Evolutionary conservation across 1,140 invertebrate genomes (phyloP).

Genomic region (Harpegnathos saltator): DNA sequence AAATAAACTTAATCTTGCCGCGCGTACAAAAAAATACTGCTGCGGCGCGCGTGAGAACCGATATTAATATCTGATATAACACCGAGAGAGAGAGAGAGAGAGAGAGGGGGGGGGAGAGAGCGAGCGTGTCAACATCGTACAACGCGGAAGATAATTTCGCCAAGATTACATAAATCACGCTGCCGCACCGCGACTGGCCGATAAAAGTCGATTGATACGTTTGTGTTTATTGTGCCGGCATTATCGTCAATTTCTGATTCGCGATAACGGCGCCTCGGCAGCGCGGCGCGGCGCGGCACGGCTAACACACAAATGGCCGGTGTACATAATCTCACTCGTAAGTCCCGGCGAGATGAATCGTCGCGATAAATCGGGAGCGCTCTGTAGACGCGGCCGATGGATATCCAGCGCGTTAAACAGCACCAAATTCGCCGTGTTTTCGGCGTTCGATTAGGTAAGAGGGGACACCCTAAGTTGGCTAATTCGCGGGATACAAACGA

Average conservation of each 20-base stretch:
- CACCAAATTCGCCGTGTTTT: neutral
- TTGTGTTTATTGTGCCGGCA: slow-evolving; percentile 23
- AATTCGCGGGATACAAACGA: too few relatives aligned
- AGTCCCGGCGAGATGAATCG: neutral
- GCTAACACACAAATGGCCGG: neutral
- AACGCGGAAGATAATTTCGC: slow-evolving; percentile 56
- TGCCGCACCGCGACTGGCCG: slow-evolving; percentile 14
- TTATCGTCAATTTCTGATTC: slow-evolving; percentile 44
- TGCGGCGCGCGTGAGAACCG: neutral
- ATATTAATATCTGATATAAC: slow-evolving; percentile 31
- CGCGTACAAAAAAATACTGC: neutral
- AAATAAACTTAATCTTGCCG: slow-evolving; percentile 18
- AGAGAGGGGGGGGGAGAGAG: too few relatives aligned
- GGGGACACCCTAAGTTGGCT: too few relatives aligned
- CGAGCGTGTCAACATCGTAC: slow-evolving; percentile 45
- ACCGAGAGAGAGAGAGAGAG: too few relatives aligned
- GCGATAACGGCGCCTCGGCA: neutral
- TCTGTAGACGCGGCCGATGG: too few relatives aligned
- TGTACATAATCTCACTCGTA: neutral
- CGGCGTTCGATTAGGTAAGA: too few relatives aligned
- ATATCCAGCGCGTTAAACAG: neutral
- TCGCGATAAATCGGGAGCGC: neutral
- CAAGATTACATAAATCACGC: slow-evolving; percentile 48
- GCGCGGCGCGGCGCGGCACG: too few relatives aligned
- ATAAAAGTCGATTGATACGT: slow-evolving; percentile 44